Evolutionary conservation across 2,113 vertebrate genomes (phyloP).

Genomic region (Chitala chitala): DNA sequence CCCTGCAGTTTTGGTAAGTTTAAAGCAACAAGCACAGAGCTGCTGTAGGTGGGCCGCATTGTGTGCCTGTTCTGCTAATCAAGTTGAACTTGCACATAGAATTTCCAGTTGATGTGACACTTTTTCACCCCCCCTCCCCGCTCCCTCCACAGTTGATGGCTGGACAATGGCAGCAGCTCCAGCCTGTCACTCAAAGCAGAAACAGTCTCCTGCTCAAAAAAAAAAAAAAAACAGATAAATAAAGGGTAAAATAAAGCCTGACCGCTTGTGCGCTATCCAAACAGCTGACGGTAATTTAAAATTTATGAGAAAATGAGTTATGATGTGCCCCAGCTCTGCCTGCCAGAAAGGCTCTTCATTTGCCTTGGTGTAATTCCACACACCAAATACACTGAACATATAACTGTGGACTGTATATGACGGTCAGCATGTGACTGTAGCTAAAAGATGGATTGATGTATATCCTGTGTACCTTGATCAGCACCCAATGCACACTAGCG

Average conservation of each 20-base stretch:
- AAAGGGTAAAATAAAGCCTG: neutral
- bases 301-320: too few species aligned
- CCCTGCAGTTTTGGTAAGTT: neutral
- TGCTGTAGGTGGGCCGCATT: neutral
- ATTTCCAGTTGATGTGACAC: constrained; percentile 18
- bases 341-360: too few species aligned
- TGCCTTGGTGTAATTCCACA: too few species aligned
- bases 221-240: neutral
- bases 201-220: neutral
- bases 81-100: constrained; percentile 13
- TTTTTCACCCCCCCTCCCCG: too few species aligned
- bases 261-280: neutral
- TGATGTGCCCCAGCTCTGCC: too few species aligned
- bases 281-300: neutral
- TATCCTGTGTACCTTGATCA: too few species aligned
- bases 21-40: neutral
- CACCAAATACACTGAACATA: too few species aligned
- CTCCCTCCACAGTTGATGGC: neutral
- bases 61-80: constrained; percentile 21
- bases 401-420: neutral
- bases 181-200: constrained; percentile 1
- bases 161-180: constrained; percentile 8
- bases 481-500: too few species aligned
- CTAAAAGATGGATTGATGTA: neutral
- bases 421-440: neutral